A percentile compares a stretch with the other conserved stretches of the same genome.
phyloP scores from a whole-genome alignment of 2,888 invertebrate genomes.

The Andrena dorsata region DNA sequence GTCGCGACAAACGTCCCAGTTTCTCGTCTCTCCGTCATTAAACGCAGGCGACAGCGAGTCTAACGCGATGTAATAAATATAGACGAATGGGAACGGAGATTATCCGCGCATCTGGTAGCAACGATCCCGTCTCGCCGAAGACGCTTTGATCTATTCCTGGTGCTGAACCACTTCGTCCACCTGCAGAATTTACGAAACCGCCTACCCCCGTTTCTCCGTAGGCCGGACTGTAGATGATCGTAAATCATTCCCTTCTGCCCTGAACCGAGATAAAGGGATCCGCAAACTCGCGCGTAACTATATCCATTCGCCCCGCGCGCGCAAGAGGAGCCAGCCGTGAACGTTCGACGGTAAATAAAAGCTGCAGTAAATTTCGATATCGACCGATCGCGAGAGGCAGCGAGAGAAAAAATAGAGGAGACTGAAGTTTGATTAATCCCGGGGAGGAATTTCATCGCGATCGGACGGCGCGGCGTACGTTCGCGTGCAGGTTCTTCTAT shows the following conservation, averaged over 20 bases:
- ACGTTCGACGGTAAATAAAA: conserved; percentile 7
- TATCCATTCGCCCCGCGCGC: neutral
- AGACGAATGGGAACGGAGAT: conserved; percentile 61
- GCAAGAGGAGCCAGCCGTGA: neutral
- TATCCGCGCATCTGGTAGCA: conserved; percentile 61
- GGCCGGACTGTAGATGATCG: conserved; percentile 45
- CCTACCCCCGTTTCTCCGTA: conserved; percentile 47
- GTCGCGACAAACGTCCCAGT: conserved; percentile 60
- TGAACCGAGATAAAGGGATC: conserved; percentile 27
- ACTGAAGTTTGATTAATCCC: conserved; percentile 9
- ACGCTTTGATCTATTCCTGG: conserved; percentile 78
- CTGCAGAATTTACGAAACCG: conserved; percentile 72
- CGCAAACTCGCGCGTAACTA: conserved; percentile 28
- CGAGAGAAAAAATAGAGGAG: neutral
- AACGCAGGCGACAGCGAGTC: conserved; percentile 63
- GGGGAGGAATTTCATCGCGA: conserved; percentile 13
- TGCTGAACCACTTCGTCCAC: conserved; percentile 63
- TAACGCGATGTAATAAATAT: conserved; percentile 68
- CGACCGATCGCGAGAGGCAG: neutral
- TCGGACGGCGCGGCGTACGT: conserved; percentile 19
- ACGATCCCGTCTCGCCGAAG: conserved; percentile 51
- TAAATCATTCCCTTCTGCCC: conserved; percentile 54
- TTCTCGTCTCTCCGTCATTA: conserved; percentile 61
- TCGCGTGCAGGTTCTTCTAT: conserved; percentile 20
- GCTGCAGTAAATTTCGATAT: neutral